Evolutionary conservation across 2,797 vertebrate genomes (phyloP).

Genomic region (Sebastes taczanowskii): DNA sequence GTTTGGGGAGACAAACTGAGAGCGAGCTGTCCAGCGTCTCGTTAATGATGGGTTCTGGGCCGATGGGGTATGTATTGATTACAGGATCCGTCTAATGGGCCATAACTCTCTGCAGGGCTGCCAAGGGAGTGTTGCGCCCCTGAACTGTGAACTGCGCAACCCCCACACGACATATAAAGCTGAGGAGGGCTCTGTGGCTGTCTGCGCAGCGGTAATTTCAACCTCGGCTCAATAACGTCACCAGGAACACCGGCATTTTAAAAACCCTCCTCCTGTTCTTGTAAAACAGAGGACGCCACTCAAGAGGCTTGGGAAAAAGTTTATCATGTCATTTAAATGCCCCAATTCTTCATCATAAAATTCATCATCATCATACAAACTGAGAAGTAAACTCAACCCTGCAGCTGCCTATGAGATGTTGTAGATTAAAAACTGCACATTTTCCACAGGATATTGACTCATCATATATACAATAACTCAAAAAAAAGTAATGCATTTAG

Average conservation of each 20-base stretch:
- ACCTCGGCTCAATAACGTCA: conserved; percentile 50
- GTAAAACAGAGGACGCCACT: conserved; percentile 49
- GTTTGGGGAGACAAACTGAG: conserved; percentile 64
- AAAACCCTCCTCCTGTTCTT: conserved; percentile 62
- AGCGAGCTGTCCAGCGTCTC: conserved; percentile 57
- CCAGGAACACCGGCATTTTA: conserved; percentile 49
- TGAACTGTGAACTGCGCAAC: conserved; percentile 73
- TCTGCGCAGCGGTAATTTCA: conserved; percentile 63
- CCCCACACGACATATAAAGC: conserved; percentile 61
- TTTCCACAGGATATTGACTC: conserved; percentile 12
- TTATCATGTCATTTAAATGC: neutral
- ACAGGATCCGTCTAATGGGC: conserved; percentile 81
- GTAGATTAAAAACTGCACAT: conserved; percentile 1
- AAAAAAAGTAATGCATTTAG: conserved; percentile 6
- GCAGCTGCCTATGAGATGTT: neutral
- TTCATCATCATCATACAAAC: neutral
- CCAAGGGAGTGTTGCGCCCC: conserved; percentile 66
- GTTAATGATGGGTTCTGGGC: conserved; percentile 76
- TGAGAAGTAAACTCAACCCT: neutral
- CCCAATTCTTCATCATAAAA: neutral
- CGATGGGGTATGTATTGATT: conserved; percentile 79
- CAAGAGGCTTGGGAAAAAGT: conserved; percentile 2
- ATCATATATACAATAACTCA: neutral
- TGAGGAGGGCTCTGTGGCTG: conserved; percentile 48
- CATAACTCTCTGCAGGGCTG: conserved; percentile 73